Evolutionary conservation across 2,888 invertebrate species (phyloP).

Genomic region (Noctuana brunneofusca): DNA sequence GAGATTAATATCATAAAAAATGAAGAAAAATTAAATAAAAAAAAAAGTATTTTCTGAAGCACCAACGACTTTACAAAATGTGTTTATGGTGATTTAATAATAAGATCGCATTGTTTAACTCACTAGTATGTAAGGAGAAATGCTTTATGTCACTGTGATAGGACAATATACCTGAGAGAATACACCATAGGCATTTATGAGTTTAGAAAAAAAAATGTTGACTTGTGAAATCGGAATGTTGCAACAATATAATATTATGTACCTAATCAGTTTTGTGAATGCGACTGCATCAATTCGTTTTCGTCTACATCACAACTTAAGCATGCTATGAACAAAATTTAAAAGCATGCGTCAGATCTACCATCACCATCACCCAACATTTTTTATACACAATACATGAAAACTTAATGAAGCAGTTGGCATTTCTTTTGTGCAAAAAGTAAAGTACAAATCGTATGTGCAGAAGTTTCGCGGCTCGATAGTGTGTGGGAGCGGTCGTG

Average conservation of each 20-base stretch:
- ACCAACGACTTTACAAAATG: constrained; percentile 74
- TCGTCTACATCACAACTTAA: constrained; percentile 4
- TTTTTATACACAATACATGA: background rate
- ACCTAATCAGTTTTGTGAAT: constrained; percentile 51
- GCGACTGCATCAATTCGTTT: constrained; percentile 51
- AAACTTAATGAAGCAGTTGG: constrained; percentile 22
- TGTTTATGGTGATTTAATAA: constrained; percentile 78
- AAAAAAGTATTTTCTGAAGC: constrained; percentile 76
- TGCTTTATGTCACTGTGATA: constrained; percentile 81
- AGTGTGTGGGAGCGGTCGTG: constrained; percentile 52
- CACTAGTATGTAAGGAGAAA: constrained; percentile 82
- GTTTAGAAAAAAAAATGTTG: constrained; percentile 48
- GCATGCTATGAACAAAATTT: background rate
- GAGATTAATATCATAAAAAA: constrained; percentile 64
- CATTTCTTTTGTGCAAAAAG: constrained; percentile 15
- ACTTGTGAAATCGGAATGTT: constrained; percentile 57
- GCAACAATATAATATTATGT: constrained; percentile 45
- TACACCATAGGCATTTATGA: constrained; percentile 69
- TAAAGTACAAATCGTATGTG: constrained; percentile 79
- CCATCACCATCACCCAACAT: background rate
- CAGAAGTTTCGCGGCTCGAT: constrained; percentile 74
- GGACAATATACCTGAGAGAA: constrained; percentile 73
- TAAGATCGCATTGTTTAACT: constrained; percentile 78
- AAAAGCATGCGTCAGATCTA: constrained; percentile 4
- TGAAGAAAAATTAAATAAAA: constrained; percentile 38